Conservation (phyloP, 2,113 vertebrate species). For the Pardalotus punctatus region DNA sequence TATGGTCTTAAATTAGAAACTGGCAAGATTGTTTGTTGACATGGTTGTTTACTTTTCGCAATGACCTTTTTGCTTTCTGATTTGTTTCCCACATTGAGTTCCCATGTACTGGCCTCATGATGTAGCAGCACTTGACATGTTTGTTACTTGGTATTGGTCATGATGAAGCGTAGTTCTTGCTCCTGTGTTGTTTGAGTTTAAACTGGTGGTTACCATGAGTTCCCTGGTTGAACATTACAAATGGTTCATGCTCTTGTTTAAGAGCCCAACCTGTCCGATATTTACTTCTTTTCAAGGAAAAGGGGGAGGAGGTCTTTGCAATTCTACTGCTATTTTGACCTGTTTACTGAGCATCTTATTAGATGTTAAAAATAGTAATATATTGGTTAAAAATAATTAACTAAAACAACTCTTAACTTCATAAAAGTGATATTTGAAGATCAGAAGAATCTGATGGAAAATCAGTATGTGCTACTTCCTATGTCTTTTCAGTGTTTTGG, state of each 20-base stretch:
- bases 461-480: neutral
- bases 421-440: neutral
- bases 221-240: neutral
- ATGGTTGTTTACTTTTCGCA: slow-evolving; percentile 18
- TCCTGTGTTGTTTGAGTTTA: neutral
- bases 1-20: slow-evolving; percentile 33
- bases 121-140: neutral
- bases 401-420: neutral
- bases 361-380: neutral
- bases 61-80: slow-evolving; percentile 65
- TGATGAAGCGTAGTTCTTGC: neutral
- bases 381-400: neutral
- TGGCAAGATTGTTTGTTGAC: slow-evolving; percentile 51
- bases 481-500: neutral
- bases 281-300: neutral
- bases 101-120: neutral
- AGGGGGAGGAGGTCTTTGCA: neutral
- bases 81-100: slow-evolving; percentile 59
- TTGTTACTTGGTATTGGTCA: neutral
- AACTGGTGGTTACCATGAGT: neutral
- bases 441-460: neutral
- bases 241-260: neutral
- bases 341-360: neutral
- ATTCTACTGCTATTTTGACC: neutral
- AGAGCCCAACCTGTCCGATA: neutral